Percentiles rank a stretch among this genome's conserved stretches.
phyloP scores from a whole-genome alignment of 2,888 invertebrate species.

The Villa cingulata region DNA sequence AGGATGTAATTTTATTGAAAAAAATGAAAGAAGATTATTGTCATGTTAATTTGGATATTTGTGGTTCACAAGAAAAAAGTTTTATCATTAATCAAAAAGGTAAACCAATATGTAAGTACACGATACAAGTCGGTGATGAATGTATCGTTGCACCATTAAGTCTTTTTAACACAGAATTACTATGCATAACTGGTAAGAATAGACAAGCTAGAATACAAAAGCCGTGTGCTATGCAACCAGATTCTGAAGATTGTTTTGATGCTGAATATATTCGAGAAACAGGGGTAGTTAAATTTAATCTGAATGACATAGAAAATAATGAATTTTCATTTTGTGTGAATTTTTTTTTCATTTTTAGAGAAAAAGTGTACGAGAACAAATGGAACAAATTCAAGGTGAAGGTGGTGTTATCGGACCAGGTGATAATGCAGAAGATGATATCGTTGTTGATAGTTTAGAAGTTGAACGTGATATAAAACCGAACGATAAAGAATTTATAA shows the following conservation, averaged over 20 bases:
- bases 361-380: conserved; percentile 37
- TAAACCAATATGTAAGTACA: conserved; percentile 54
- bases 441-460: conserved; percentile 53
- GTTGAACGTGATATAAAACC: conserved; percentile 33
- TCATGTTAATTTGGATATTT: conserved; percentile 79
- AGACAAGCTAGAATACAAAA: conserved; percentile 62
- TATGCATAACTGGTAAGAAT: conserved; percentile 62
- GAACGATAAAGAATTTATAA: conserved; percentile 51
- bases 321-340: no score
- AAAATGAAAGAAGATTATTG: conserved; percentile 81
- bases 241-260: conserved; percentile 89
- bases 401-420: conserved; percentile 31
- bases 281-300: conserved; percentile 42
- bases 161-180: conserved; percentile 72
- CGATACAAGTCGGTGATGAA: conserved; percentile 74
- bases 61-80: conserved; percentile 73
- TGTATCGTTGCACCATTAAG: conserved; percentile 82
- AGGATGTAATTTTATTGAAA: conserved; percentile 67
- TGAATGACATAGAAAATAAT: neutral
- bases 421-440: conserved; percentile 51
- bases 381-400: conserved; percentile 39
- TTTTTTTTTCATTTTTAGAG: no score
- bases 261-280: conserved; percentile 84
- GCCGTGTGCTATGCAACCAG: conserved; percentile 49
- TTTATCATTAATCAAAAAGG: conserved; percentile 62